Evolutionary conservation across 2,797 vertebrate genomes (phyloP).

Genomic region (Gallinago stenura): DNA sequence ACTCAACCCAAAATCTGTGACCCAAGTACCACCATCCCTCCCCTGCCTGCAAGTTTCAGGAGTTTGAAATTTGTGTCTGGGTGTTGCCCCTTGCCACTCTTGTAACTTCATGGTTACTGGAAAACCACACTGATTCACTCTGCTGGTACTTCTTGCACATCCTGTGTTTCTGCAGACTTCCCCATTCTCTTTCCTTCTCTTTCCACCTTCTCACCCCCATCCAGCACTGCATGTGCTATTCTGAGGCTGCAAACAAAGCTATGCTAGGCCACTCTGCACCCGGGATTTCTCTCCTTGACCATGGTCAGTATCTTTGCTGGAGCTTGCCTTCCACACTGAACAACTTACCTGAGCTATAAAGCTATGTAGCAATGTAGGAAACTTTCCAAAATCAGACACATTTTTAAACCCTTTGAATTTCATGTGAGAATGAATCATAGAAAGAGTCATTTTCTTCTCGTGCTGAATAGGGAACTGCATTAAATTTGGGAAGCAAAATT

Average conservation of each 20-base stretch:
- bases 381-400: neutral
- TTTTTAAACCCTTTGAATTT: neutral
- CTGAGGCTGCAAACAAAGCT: neutral
- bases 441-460: neutral
- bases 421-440: constrained; percentile 28
- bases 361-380: neutral
- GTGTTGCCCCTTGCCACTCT: neutral
- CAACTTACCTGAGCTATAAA: neutral
- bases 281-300: neutral
- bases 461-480: neutral
- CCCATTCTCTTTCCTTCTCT: neutral
- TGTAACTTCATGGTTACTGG: rapidly evolving
- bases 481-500: neutral
- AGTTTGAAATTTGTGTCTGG: neutral
- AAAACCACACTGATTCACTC: neutral
- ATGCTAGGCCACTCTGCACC: neutral
- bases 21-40: rapidly evolving
- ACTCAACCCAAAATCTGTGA: neutral
- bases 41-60: neutral
- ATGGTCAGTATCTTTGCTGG: neutral
- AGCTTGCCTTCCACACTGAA: neutral
- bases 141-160: neutral
- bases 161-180: neutral
- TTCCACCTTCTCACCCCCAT: neutral
- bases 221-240: neutral